These are phyloP conservation scores for Hydrozoanthus tunicans DNA, from an alignment of 64 coral and sea anemone genomes.

Conservation along the genomic window DNA sequence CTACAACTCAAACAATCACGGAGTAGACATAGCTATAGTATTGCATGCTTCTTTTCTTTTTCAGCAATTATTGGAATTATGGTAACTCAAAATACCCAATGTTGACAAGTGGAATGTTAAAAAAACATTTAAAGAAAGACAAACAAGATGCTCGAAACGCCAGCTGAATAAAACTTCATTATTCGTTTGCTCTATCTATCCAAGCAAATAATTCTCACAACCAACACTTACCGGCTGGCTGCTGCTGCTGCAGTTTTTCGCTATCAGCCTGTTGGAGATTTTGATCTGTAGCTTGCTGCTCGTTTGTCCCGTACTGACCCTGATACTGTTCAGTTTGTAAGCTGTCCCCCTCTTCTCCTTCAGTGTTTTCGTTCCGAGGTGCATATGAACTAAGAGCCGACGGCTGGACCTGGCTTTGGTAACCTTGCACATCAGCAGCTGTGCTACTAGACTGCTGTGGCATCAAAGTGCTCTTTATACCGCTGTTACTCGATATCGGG, in stretches of 20 bases:
- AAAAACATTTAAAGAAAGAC: not conserved
- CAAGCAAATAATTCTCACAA: too few species aligned
- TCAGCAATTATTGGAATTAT: too few species aligned
- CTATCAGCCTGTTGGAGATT: conserved; percentile 1
- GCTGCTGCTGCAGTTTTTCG: conserved; percentile 12
- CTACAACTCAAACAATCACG: too few species aligned
- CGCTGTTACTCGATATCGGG: conserved; percentile 21
- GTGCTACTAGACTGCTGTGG: conserved; percentile 2
- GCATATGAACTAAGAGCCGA: not conserved
- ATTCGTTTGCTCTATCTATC: too few species aligned
- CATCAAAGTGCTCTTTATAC: not conserved
- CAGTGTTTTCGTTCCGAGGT: not conserved
- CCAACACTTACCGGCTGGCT: not conserved
- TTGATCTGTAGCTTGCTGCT: conserved; percentile 4
- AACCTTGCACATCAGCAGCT: not conserved
- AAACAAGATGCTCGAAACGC: not conserved
- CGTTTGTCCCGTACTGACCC: conserved; percentile 8
- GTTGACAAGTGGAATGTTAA: too few species aligned
- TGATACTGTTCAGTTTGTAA: conserved; percentile 19
- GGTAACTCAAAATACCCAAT: too few species aligned
- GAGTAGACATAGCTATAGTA: too few species aligned
- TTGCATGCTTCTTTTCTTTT: too few species aligned
- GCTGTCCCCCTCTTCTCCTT: not conserved
- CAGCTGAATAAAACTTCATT: too few species aligned
- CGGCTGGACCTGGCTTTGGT: not conserved